Evolutionary conservation across 2,113 vertebrate genomes (phyloP).

Genomic region (Chinchilla lanigera): DNA sequence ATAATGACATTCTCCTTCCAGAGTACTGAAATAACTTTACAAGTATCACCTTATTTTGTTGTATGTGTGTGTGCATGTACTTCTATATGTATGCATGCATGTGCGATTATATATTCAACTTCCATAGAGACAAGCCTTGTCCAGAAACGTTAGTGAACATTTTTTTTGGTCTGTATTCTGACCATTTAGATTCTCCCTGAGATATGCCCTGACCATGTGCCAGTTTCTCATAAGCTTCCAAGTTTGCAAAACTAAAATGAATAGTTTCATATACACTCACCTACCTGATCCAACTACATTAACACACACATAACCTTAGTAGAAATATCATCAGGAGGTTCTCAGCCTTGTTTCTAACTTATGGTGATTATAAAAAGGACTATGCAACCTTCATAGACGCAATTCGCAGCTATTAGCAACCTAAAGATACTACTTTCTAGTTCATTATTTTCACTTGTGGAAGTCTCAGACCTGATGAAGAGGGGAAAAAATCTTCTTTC

Average conservation of each 20-base stretch:
- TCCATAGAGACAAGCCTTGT: neutral
- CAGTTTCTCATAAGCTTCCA: neutral
- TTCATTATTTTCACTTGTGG: neutral
- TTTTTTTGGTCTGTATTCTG: neutral
- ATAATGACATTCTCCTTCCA: neutral
- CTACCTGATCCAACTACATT: neutral
- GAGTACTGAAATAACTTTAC: neutral
- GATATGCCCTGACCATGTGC: neutral
- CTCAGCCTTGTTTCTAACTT: neutral
- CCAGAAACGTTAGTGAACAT: neutral
- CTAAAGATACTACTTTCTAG: neutral
- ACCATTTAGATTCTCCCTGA: neutral
- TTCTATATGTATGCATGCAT: neutral
- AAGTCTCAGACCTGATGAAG: neutral
- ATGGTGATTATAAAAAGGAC: neutral
- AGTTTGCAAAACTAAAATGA: neutral
- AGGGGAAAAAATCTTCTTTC: neutral
- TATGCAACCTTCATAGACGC: neutral
- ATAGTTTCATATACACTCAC: neutral
- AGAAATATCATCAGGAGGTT: neutral
- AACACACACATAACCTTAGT: neutral
- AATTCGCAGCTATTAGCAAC: neutral
- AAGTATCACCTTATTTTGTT: neutral
- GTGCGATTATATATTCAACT: neutral
- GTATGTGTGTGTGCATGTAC: neutral